phyloP scores from a whole-genome alignment of 1,140 invertebrate genomes.

The Ceratoteleas bidentatus region DNA sequence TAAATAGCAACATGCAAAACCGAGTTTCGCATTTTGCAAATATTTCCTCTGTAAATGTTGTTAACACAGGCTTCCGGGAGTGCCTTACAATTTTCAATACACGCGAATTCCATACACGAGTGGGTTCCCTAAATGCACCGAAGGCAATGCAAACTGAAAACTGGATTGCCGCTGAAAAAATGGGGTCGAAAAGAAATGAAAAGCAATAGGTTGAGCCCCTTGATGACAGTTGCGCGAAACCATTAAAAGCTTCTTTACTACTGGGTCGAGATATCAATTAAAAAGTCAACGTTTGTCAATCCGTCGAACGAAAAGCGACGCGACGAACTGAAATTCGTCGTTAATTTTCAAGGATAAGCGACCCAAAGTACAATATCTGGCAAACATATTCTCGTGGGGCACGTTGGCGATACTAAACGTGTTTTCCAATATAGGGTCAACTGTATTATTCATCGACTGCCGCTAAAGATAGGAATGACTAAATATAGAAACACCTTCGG shows the following conservation, averaged over 20 bases:
- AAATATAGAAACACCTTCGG: conserved; percentile 74
- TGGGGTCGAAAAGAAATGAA: too few species aligned
- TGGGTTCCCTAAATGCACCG: background rate
- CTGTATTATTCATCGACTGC: conserved; percentile 76
- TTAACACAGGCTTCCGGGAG: background rate
- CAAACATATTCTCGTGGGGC: conserved; percentile 63
- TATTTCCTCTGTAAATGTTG: background rate
- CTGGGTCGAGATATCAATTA: background rate
- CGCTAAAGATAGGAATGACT: conserved; percentile 74
- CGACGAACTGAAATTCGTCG: conserved; percentile 11
- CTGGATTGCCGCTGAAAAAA: too few species aligned
- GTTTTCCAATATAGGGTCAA: conserved; percentile 75
- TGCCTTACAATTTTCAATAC: background rate
- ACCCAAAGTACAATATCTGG: conserved; percentile 61
- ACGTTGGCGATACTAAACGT: conserved; percentile 68
- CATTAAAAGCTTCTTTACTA: too few species aligned
- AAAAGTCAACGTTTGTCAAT: conserved; percentile 25
- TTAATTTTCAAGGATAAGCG: conserved; percentile 50
- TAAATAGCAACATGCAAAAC: background rate
- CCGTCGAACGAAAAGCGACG: background rate
- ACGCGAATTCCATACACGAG: background rate
- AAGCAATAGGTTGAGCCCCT: too few species aligned
- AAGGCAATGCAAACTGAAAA: background rate
- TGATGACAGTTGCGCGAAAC: too few species aligned
- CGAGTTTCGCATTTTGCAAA: background rate